Base-by-base conservation (phyloP, 1,140 invertebrate species). In the Araneus ventricosus region DNA sequence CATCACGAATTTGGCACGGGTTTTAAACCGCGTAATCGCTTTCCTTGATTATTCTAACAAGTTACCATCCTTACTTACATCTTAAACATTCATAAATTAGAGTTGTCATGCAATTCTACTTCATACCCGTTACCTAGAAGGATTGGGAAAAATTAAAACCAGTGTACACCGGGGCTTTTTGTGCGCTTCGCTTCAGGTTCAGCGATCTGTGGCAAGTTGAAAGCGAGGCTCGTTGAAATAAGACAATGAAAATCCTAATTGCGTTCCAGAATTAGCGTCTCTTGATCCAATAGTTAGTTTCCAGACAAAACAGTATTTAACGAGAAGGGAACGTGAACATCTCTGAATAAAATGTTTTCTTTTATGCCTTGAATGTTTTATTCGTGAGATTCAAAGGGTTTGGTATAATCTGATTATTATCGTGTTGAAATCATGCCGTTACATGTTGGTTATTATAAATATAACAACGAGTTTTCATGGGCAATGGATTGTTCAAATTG, bases 221-320 rank as follows among this genome's bases (percentile, higher is more conserved):
- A 45, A 30, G 45, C 45, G 7, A 52, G 30, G 41, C n/a, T 10
- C 4, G 63, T 3, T 24, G 61, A 22, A 27, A 45, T 45, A 84
- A 52, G 30, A 57, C 82, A 52, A 84, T 75, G 70, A 75, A 75
- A 75, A 37, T 63, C 24, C 82, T 84, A 84, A 84, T 84, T 84
- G 82, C 75, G 82, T 57, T 84, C 41, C 41, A 84, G 82, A 84
- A 84, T 84, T 27, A 41, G 24, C 0, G 45, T 52, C 41, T 30
- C 41, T 84, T 57, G n/a, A 52, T 84, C 24, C 41, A 84, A 10
- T 84, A 84, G 41, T 84, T 84, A 37, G 75, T 22, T 52, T 5
- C 45, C 30, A 57, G 24, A 57, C 82, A 84, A 84, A 84, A 57
- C 39, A 45, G 80, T 4, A 84, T 45, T 84, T 84, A 7, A 52